Conservation (phyloP, 2,888 invertebrate species). For the Mactromeris polynyma region DNA sequence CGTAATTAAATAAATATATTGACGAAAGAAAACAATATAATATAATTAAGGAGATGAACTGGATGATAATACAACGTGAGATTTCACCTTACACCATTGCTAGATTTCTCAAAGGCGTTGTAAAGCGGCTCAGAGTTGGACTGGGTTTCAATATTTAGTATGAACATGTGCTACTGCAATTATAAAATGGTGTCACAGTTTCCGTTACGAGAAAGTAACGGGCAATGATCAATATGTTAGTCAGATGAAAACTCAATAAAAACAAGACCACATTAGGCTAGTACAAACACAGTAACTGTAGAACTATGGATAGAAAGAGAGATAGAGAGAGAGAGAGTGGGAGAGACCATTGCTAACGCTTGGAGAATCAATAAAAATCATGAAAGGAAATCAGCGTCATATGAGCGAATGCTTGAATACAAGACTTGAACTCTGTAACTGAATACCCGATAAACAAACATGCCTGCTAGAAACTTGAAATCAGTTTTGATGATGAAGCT, state of each 20-base stretch:
- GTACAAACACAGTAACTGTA: background rate
- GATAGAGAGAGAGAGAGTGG: background rate
- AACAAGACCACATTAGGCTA: background rate
- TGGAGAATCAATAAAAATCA: background rate
- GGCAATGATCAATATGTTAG: constrained; percentile 14
- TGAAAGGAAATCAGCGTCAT: background rate
- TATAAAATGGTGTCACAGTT: constrained; percentile 15
- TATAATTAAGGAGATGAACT: background rate
- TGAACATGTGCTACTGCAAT: constrained; percentile 8
- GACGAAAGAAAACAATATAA: background rate
- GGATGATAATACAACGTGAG: background rate
- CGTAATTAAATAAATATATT: background rate
- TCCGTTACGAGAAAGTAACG: background rate
- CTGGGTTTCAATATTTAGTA: background rate
- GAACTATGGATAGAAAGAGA: background rate
- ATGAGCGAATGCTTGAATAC: background rate
- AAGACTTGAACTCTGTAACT: background rate
- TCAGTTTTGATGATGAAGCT: background rate
- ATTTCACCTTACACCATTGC: background rate
- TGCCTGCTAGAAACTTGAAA: background rate
- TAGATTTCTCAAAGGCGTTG: background rate
- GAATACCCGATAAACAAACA: background rate
- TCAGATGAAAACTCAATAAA: constrained; percentile 9
- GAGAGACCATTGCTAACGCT: background rate
- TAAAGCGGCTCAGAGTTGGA: background rate